phyloP scores from a whole-genome alignment of 2,888 invertebrate species.

The Zonitis immaculata region DNA sequence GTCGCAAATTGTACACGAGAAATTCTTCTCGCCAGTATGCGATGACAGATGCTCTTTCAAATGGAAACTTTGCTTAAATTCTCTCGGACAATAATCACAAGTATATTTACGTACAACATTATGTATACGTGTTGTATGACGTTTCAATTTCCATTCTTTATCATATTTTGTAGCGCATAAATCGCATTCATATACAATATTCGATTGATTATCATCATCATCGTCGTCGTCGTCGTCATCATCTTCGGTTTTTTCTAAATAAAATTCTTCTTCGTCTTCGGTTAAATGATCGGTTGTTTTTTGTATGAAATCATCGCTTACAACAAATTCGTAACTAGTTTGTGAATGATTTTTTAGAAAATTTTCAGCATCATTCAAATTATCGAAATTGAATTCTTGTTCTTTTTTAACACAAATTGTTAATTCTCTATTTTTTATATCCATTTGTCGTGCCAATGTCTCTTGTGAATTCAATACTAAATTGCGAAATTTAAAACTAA shows the following conservation, averaged over 20 bases:
- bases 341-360: not conserved
- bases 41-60: conserved; percentile 37
- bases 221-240: too few species aligned
- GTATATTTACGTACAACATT: conserved; percentile 24
- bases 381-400: not conserved
- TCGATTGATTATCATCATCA: too few species aligned
- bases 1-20: conserved; percentile 36
- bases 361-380: not conserved
- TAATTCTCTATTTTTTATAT: not conserved
- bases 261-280: not conserved
- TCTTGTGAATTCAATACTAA: conserved; percentile 32
- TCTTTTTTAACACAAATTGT: not conserved
- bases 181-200: conserved; percentile 24
- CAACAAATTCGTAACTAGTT: not conserved
- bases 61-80: conserved; percentile 37
- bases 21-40: conserved; percentile 40
- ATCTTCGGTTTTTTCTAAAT: not conserved
- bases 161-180: conserved; percentile 29
- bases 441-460: conserved; percentile 5
- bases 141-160: conserved; percentile 31
- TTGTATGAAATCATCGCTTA: not conserved
- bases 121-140: conserved; percentile 32
- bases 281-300: not conserved
- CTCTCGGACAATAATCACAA: conserved; percentile 28
- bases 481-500: conserved; percentile 30